Base-by-base conservation (phyloP, 2,797 vertebrate species). In the Helicolenus hilgendorfi region DNA sequence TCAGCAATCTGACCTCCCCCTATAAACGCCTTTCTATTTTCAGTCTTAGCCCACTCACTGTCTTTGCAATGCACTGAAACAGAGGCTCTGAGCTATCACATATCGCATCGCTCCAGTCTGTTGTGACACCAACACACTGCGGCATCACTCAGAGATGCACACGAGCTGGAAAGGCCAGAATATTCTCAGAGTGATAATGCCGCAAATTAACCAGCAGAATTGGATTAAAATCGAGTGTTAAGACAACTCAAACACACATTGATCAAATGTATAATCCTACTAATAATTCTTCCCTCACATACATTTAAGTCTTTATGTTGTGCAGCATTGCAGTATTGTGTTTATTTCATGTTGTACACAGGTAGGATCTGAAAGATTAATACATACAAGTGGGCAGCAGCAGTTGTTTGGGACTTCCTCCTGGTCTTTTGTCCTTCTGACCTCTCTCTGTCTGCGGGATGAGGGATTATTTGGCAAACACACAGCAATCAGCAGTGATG, bases 11-110 rank as follows among this genome's bases (percentile, higher is more conserved):
- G 91, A 94, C 92, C 94, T 87, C 77, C 79, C 60, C 83, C 59
- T 79, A 67, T 84, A 86, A 94, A 94, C 11, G 41, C 58, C 68
- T 79, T 89, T 89, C 93, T 96, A 94, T 96, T 95, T 94, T 78
- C 80, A 92, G 88, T n/a, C 84, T 78, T n/a, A 89, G 90, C 95
- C 93, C 92, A 95, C 94, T 93, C 92, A 86, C 82, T 85, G 89
- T 86, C 91, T 95, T 96, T 91, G 92, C 94, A 90, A 67, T 11
- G 27, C 53, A 33, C 82, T 79, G 77, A 90, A 86, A 89, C 80
- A 77, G 84, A 89, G 83, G 73, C 84, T 91, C 76, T 88, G 88
- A 90, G 87, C 92, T 91, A 92, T 94, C 86, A 79, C 79, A 81
- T 93, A 88, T 90, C 86, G n/a, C 88, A 88, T 91, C 68, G 33